Evolutionary conservation across 1,140 invertebrate genomes (phyloP).

Genomic region (Prorops nasuta): DNA sequence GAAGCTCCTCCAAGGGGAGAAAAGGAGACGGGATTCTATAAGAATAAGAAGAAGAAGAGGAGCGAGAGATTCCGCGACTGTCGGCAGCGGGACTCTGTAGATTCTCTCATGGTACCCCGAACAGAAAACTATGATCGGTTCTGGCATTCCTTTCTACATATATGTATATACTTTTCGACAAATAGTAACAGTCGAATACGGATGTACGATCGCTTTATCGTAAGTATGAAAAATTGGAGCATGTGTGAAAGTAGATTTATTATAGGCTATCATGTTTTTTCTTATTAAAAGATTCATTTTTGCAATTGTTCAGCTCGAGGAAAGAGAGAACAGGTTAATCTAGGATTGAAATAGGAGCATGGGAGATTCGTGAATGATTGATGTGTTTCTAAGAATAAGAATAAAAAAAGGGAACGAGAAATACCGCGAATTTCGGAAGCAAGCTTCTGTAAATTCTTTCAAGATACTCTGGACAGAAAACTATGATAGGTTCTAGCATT

Average conservation of each 20-base stretch:
- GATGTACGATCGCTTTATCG: too few species aligned
- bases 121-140: conserved; percentile 48
- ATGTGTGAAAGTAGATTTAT: too few species aligned
- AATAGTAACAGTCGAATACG: too few species aligned
- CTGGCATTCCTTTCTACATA: conserved; percentile 43
- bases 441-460: conserved; percentile 29
- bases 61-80: conserved; percentile 45
- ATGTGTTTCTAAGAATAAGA: background rate
- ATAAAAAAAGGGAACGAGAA: conserved; percentile 28
- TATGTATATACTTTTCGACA: background rate
- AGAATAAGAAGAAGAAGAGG: conserved; percentile 13
- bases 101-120: conserved; percentile 39
- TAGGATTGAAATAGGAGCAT: too few species aligned
- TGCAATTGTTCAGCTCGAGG: conserved; percentile 48
- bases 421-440: conserved; percentile 43
- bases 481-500: conserved; percentile 52
- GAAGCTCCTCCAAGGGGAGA: conserved; percentile 8
- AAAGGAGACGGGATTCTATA: conserved; percentile 1
- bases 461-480: conserved; percentile 37
- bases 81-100: conserved; percentile 23
- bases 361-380: conserved; percentile 8
- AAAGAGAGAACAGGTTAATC: too few species aligned
- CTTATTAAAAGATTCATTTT: conserved; percentile 54
- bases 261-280: too few species aligned
- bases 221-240: too few species aligned